Evolutionary conservation across 2,888 invertebrate genomes (phyloP).

Genomic region (Colletes collaris): DNA sequence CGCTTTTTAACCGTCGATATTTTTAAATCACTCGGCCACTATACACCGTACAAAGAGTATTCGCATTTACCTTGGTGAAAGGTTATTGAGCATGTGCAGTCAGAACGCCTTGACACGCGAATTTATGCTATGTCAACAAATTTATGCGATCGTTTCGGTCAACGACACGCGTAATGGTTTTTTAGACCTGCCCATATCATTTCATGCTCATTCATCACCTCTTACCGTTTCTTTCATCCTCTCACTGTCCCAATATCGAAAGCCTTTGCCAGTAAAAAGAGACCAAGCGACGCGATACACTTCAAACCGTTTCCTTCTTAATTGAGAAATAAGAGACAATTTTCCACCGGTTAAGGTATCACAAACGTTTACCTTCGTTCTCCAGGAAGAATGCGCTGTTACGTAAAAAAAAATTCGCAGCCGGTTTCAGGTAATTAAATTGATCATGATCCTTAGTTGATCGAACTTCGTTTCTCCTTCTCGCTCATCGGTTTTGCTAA

Average conservation of each 20-base stretch:
- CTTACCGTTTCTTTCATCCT: constrained; percentile 49
- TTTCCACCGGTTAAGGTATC: constrained; percentile 57
- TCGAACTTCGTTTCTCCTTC: constrained; percentile 12
- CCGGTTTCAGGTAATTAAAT: constrained; percentile 41
- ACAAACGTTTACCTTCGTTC: constrained; percentile 52
- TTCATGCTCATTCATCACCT: constrained; percentile 47
- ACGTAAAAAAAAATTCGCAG: constrained; percentile 42
- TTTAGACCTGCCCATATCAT: constrained; percentile 15
- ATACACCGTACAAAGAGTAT: constrained; percentile 5
- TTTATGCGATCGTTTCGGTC: constrained; percentile 39
- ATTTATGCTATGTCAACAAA: constrained; percentile 33
- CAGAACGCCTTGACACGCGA: constrained; percentile 25
- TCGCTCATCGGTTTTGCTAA: constrained; percentile 12
- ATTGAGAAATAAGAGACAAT: constrained; percentile 67
- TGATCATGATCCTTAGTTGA: constrained; percentile 4
- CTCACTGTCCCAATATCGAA: constrained; percentile 47
- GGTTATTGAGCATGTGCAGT: constrained; percentile 23
- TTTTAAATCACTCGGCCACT: constrained; percentile 7
- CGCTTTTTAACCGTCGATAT: not conserved
- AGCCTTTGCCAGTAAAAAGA: constrained; percentile 48
- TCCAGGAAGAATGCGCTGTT: constrained; percentile 49
- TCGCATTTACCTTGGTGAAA: constrained; percentile 40
- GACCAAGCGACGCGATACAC: constrained; percentile 41
- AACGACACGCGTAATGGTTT: constrained; percentile 23
- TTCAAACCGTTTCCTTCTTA: constrained; percentile 55